Evolutionary conservation across 30 jellyfish, hydroid and myxozoan genomes (phyloP).

Genomic region (Cassiopea xamachana): DNA sequence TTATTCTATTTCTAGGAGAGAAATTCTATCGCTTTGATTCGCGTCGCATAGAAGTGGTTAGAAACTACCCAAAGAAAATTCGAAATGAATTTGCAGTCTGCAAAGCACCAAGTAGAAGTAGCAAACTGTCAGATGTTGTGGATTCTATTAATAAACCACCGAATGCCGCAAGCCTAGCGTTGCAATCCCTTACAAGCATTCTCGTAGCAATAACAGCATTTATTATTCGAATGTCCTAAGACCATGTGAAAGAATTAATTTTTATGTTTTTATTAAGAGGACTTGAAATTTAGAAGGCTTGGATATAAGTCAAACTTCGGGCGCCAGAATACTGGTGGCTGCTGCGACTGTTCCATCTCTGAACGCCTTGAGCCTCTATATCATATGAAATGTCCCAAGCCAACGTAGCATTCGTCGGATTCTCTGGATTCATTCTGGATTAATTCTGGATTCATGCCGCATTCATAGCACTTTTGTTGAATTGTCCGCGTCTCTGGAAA

Average conservation of each 20-base stretch:
- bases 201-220: not conserved
- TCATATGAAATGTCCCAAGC: too few relatives aligned
- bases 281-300: too few relatives aligned
- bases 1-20: conserved; percentile 54
- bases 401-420: too few relatives aligned
- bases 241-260: not conserved
- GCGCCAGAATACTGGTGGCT: too few relatives aligned
- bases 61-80: conserved; percentile 75
- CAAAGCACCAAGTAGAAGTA: not conserved
- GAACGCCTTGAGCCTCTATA: too few relatives aligned
- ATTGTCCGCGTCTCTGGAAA: too few relatives aligned
- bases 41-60: conserved; percentile 44
- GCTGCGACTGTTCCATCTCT: too few relatives aligned
- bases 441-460: too few relatives aligned
- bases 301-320: too few relatives aligned
- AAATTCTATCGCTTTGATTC: conserved; percentile 85
- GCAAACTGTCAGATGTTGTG: not conserved
- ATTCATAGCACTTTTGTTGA: too few relatives aligned
- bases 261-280: not conserved
- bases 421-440: too few relatives aligned
- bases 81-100: conserved; percentile 71
- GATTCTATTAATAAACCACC: not conserved
- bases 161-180: not conserved
- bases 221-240: not conserved
- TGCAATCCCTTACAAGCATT: not conserved